Base-by-base conservation (phyloP, 2,113 vertebrate species). In the Aphelocoma coerulescens region DNA sequence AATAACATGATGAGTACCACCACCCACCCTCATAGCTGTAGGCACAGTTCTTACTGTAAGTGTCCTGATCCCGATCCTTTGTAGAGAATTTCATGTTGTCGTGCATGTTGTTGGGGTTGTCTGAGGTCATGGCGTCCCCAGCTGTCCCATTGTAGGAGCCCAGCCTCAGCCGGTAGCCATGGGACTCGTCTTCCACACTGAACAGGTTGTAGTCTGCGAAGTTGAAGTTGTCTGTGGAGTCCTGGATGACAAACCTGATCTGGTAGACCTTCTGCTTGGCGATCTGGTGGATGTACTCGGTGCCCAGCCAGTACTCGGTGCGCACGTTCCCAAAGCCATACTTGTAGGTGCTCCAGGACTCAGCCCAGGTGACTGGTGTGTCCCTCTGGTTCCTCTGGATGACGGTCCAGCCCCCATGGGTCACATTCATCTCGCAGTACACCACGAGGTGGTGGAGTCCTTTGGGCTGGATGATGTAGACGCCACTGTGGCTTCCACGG, bases 51-150 rank as follows among this genome's bases (percentile, higher is more conserved):
- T 76, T 83, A 41, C 92, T 88, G 74, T 95, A 97, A 33, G 91
- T 96, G 85, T 98, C 97, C 91, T 97, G 96, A 30, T 98, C 96
- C 13, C 6, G 78, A 14, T 98, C 97, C 61, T 96, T 94, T 5
- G 97, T 97, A 9, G 97, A 97, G 75, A 98, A 98, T 14, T 96
- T 97, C 97, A 98, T 97, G 86, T 97, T 97, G 83, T 98, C 96
- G 0, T 98, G 97, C 91, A 97, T 94, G 51, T 52, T 93, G 33
- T 82, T 96, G 90, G 95, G 95, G 5, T 93, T 91, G 62, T 96
- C 77, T 3, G 96, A 95, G 67, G 95, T 96, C 97, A 98, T 97
- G 73, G 97, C 95, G 39, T 98, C 95, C 26, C 97, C 97, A 0
- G 97, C 97, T 0, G 92, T 96, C 4, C 97, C 97, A 0, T 89